Evolutionary conservation across 1,140 invertebrate species (phyloP).

Genomic region (Musca vetustissima): DNA sequence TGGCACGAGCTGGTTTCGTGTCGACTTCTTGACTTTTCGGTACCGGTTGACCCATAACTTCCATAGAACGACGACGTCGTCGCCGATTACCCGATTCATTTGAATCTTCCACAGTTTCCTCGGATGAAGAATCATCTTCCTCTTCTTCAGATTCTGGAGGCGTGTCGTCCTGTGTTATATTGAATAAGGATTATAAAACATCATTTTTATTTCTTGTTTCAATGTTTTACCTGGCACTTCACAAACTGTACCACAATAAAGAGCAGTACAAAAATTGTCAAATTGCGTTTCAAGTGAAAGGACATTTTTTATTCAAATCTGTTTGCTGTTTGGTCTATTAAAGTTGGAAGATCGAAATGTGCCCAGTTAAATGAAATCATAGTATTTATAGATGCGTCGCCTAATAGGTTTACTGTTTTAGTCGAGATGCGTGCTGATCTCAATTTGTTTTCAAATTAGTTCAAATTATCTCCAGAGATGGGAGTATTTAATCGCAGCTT

Average conservation of each 20-base stretch:
- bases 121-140: slow-evolving; percentile 49
- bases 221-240: not conserved
- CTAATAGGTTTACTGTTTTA: not conserved
- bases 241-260: not conserved
- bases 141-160: slow-evolving; percentile 26
- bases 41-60: not conserved
- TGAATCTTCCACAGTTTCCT: slow-evolving; percentile 49
- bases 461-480: not conserved
- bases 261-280: not conserved
- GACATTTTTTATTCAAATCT: not conserved
- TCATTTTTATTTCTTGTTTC: not conserved
- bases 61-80: slow-evolving; percentile 33
- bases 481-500: not conserved
- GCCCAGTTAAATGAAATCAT: no score
- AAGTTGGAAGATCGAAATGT: not conserved
- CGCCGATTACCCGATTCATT: slow-evolving; percentile 32
- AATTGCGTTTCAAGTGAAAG: slow-evolving; percentile 4
- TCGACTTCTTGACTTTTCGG: no score
- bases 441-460: slow-evolving; percentile 20
- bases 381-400: slow-evolving; percentile 1
- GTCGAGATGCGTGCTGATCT: slow-evolving; percentile 3
- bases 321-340: not conserved
- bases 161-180: not conserved
- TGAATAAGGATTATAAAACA: not conserved
- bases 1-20: slow-evolving; percentile 25